Percentiles rank a stretch among this genome's conserved stretches.
These are phyloP conservation scores for Saccopteryx leptura DNA, from an alignment of 2,113 vertebrate species.

Conservation along the genomic window DNA sequence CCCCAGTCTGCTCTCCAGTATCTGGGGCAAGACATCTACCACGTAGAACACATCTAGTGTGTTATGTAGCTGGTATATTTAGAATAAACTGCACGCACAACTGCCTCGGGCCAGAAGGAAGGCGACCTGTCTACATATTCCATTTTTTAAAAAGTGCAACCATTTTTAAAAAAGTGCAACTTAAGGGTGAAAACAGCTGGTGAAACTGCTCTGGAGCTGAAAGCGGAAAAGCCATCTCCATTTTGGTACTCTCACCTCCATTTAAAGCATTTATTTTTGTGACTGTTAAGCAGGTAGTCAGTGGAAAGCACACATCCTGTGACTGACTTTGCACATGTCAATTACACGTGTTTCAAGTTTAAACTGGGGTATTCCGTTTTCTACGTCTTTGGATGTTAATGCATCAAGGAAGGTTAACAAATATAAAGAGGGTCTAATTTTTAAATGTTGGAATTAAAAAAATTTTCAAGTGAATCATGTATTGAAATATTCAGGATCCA, in stretches of 20 bases:
- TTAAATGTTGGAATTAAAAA: conserved; percentile 15
- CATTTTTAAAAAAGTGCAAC: conserved; percentile 44
- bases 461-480: conserved; percentile 30
- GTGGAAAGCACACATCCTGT: conserved; percentile 6
- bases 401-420: background rate
- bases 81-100: conserved; percentile 53
- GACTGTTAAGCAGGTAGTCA: conserved; percentile 48
- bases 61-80: conserved; percentile 59
- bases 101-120: background rate
- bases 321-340: conserved; percentile 20
- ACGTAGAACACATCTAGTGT: background rate
- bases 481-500: conserved; percentile 13
- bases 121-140: background rate
- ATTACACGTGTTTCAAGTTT: conserved; percentile 16
- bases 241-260: conserved; percentile 44
- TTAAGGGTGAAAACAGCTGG: conserved; percentile 62
- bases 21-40: conserved; percentile 27
- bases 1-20: background rate
- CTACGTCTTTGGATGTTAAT: background rate
- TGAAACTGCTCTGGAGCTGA: conserved; percentile 6
- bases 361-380: conserved; percentile 34
- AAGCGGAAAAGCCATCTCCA: conserved; percentile 49
- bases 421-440: background rate
- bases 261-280: conserved; percentile 58
- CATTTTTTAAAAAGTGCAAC: conserved; percentile 42